Conservation (phyloP, 1,140 invertebrate genomes). For the Parasteatoda tepidariorum region DNA sequence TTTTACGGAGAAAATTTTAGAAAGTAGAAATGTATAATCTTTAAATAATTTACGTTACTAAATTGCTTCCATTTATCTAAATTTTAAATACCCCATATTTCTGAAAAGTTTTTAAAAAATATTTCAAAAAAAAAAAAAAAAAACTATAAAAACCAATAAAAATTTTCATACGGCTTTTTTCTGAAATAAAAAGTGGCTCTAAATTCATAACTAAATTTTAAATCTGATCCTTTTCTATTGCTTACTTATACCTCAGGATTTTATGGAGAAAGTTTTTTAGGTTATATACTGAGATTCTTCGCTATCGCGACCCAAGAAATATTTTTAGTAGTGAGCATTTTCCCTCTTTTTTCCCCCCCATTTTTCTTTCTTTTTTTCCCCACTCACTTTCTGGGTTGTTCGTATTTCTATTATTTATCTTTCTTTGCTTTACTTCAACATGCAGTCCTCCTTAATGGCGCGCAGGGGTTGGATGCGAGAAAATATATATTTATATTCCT, state of each 20-base stretch:
- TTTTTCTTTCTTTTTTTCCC: background rate
- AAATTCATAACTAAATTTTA: too few relatives aligned
- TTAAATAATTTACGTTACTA: too few relatives aligned
- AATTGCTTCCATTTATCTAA: too few relatives aligned
- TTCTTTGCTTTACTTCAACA: slow-evolving; percentile 13
- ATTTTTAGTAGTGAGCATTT: slow-evolving; percentile 32
- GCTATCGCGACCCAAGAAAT: slow-evolving; percentile 5
- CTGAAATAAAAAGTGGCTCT: too few relatives aligned
- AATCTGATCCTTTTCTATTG: too few relatives aligned
- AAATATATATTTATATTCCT: background rate
- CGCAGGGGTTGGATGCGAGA: slow-evolving; percentile 5
- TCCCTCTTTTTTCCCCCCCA: background rate
- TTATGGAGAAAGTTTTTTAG: background rate
- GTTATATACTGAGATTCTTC: background rate
- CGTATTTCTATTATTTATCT: slow-evolving; percentile 16
- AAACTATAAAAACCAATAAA: too few relatives aligned
- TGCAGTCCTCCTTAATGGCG: slow-evolving; percentile 2
- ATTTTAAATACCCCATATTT: too few relatives aligned
- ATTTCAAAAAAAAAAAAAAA: too few relatives aligned
- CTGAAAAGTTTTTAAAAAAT: too few relatives aligned
- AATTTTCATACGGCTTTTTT: too few relatives aligned
- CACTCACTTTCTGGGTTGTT: background rate
- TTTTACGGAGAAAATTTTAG: background rate
- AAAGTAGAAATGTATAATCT: too few relatives aligned
- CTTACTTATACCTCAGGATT: background rate